phyloP scores from a whole-genome alignment of 2,888 invertebrate genomes.

The Aquatica leii region DNA sequence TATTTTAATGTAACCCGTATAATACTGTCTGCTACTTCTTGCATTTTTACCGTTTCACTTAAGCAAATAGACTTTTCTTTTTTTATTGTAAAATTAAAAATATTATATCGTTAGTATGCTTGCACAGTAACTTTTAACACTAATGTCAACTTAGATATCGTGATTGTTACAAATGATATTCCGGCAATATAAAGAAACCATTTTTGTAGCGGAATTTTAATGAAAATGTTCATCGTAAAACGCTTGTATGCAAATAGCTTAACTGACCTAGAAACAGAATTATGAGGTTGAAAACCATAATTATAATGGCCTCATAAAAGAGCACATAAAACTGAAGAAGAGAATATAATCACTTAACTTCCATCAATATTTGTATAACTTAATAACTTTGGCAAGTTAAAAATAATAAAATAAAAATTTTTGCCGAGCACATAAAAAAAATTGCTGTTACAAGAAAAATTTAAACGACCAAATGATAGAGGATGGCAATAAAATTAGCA shows the following conservation, averaged over 20 bases:
- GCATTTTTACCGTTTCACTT: too few species aligned
- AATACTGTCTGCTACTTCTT: too few species aligned
- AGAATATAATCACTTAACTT: slow-evolving; percentile 29
- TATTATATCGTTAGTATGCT: too few species aligned
- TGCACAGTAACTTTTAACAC: too few species aligned
- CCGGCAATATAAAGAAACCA: slow-evolving; percentile 23
- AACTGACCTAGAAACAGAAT: slow-evolving; percentile 34
- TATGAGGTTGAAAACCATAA: slow-evolving; percentile 34
- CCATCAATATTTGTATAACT: slow-evolving; percentile 16
- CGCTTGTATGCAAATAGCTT: slow-evolving; percentile 34
- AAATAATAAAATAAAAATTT: neutral
- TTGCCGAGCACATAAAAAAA: neutral
- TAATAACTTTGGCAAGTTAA: neutral
- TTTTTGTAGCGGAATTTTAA: slow-evolving; percentile 31
- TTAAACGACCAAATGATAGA: neutral
- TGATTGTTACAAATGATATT: slow-evolving; percentile 2
- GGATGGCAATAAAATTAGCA: neutral
- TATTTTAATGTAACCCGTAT: too few species aligned
- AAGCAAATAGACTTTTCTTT: too few species aligned
- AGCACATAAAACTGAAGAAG: slow-evolving; percentile 34
- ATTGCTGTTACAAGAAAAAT: neutral
- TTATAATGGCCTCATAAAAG: slow-evolving; percentile 35
- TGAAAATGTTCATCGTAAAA: slow-evolving; percentile 34
- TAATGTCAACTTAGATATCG: too few species aligned
- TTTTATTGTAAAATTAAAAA: too few species aligned